Evolutionary conservation across 2,888 invertebrate genomes (phyloP).

Genomic region (Lasioglossum oenotherae): DNA sequence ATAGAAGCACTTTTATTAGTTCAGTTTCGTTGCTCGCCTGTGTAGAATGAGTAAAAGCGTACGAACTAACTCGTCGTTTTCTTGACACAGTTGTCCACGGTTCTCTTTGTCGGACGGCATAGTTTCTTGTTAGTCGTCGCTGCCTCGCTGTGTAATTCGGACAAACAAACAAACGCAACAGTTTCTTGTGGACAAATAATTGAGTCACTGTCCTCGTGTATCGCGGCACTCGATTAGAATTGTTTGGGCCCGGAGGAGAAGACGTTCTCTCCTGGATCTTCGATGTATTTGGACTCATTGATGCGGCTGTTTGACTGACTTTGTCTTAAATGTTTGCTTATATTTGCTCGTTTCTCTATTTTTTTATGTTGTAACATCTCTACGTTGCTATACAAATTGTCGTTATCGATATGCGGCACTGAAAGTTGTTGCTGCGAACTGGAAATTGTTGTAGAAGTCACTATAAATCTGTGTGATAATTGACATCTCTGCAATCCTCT

Average conservation of each 20-base stretch:
- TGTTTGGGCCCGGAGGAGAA: neutral
- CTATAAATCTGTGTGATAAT: neutral
- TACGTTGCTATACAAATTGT: too few species aligned
- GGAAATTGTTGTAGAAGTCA: too few species aligned
- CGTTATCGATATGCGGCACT: too few species aligned
- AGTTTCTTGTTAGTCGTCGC: neutral
- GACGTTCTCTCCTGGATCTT: neutral
- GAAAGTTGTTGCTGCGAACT: too few species aligned
- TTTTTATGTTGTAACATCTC: neutral
- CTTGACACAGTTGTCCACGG: conserved; percentile 9
- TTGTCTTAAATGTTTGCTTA: neutral
- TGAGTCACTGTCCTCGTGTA: neutral
- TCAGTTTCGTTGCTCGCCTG: neutral
- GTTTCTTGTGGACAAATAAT: neutral
- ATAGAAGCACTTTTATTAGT: neutral
- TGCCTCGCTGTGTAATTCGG: neutral
- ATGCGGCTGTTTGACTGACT: neutral
- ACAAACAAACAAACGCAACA: conserved; percentile 1
- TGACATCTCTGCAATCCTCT: neutral
- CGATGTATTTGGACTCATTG: neutral
- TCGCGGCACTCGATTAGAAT: neutral
- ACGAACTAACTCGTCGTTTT: conserved; percentile 32
- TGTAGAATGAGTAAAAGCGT: neutral
- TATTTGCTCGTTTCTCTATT: neutral
- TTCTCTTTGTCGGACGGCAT: conserved; percentile 3